Base-by-base conservation (phyloP, 92 coral and sea anemone genomes). In the Actinernus sp. region DNA sequence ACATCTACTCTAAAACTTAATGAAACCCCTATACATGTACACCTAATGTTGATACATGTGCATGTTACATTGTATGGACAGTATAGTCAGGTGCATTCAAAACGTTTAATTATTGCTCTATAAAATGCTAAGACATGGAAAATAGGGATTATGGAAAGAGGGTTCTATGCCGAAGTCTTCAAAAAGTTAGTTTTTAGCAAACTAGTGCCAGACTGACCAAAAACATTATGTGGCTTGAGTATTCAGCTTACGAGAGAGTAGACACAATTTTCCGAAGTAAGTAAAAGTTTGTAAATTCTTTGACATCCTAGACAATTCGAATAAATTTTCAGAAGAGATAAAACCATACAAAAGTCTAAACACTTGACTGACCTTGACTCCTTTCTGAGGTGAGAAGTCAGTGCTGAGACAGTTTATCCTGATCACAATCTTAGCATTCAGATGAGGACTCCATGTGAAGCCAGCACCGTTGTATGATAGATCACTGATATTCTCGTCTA, bases 401-500 rank as follows among this genome's bases (percentile, higher is more conserved):
- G 99, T 95, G 60, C 99, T 95, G 61, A 95, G 58, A 59, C 99
- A 95, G 90, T 95, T 95, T 32, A 95, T 95, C 32, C 99, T 84
- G 45, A 95, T 80, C 2, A 95, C 99, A 23, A 95, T 91, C 92
- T 91, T 95, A 3, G 99, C 99, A 81, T 95, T 95, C 30, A 95
- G 41, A 50, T 89, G 94, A 33, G 99, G 91, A 49, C 96, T 91
- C 99, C 99, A 95, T 26, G 89, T 79, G 41, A 95, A 95, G 10
- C 95, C 97, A 43, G 99, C 99, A 2, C 92, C 99, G 63, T 95
- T 95, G 80, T 84, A 95, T 3, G 92, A 69, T 54, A 90, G 73
- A 73, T 95, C 99, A 18, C 87, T 95, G 17, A 95, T 80, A 63
- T 91, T 93, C 27, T 95, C 99, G 51, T 95, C 97, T 29, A 95